These are phyloP conservation scores for Allobates femoralis DNA, from an alignment of 2,797 vertebrate species.

Conservation along the genomic window DNA sequence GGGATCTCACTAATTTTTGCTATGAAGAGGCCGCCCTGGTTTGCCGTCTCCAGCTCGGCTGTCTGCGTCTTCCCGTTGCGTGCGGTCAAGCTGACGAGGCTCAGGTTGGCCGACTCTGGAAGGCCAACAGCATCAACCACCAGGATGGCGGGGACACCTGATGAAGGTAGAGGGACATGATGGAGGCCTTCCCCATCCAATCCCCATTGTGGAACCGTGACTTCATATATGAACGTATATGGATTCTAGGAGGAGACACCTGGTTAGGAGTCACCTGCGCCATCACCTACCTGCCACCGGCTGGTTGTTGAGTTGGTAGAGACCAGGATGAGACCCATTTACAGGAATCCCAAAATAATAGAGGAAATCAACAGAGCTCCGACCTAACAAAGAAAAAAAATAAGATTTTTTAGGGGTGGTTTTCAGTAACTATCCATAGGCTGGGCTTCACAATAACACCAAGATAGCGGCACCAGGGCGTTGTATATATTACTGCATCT, in stretches of 20 bases:
- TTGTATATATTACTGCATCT: too few species aligned
- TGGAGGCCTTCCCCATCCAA: neutral
- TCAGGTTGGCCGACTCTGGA: slow-evolving; percentile 69
- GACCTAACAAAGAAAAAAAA: slow-evolving; percentile 71
- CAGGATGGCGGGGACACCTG: slow-evolving; percentile 79
- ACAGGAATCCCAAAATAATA: slow-evolving; percentile 83
- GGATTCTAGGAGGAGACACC: neutral
- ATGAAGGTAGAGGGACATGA: neutral
- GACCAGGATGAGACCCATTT: slow-evolving; percentile 85
- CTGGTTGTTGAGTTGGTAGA: slow-evolving; percentile 79
- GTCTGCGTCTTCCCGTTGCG: slow-evolving; percentile 72
- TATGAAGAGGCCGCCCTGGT: slow-evolving; percentile 71
- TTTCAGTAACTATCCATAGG: too few species aligned
- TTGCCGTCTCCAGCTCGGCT: slow-evolving; percentile 71
- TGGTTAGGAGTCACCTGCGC: neutral
- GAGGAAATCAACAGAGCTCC: slow-evolving; percentile 84
- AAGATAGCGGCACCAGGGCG: too few species aligned
- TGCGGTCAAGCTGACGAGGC: slow-evolving; percentile 75
- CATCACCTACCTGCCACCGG: slow-evolving; percentile 77
- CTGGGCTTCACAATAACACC: too few species aligned
- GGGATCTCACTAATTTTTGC: slow-evolving; percentile 66
- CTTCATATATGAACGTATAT: neutral
- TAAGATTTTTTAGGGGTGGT: too few species aligned
- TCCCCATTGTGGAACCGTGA: neutral
- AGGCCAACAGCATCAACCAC: slow-evolving; percentile 80